phyloP scores from a whole-genome alignment of 2,113 vertebrate species.

The Bolborhynchus lineola region DNA sequence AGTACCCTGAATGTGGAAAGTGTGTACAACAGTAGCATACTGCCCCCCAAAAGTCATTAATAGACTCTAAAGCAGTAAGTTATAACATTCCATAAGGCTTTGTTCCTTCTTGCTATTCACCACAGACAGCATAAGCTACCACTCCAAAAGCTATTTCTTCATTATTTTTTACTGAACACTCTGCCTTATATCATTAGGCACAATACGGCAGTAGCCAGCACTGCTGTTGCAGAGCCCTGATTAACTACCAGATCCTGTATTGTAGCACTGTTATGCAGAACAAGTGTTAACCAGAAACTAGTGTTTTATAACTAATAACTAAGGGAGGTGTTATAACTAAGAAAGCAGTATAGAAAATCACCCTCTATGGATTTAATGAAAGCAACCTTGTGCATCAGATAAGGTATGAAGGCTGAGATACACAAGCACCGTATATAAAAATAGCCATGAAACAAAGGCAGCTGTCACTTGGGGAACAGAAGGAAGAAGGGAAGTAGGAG shows the following conservation, averaged over 20 bases:
- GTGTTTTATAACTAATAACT: not conserved
- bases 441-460: not conserved
- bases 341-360: not conserved
- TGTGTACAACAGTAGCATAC: not conserved
- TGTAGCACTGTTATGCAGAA: not conserved
- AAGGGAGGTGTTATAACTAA: not conserved
- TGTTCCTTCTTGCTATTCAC: not conserved
- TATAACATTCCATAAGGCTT: not conserved
- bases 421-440: not conserved
- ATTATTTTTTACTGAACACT: not conserved
- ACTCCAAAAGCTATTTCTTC: not conserved
- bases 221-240: not conserved
- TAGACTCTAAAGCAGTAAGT: not conserved
- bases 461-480: not conserved
- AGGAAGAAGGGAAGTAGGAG: not conserved
- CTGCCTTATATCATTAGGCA: not conserved
- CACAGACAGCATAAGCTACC: not conserved
- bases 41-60: not conserved
- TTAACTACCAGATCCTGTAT: not conserved
- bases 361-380: not conserved
- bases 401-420: not conserved
- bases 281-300: not conserved
- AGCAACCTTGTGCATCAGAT: not conserved
- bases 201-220: not conserved
- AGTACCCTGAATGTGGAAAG: not conserved